These are phyloP conservation scores for Polydrusus cervinus DNA, from an alignment of 2,888 invertebrate species.

Conservation along the genomic window DNA sequence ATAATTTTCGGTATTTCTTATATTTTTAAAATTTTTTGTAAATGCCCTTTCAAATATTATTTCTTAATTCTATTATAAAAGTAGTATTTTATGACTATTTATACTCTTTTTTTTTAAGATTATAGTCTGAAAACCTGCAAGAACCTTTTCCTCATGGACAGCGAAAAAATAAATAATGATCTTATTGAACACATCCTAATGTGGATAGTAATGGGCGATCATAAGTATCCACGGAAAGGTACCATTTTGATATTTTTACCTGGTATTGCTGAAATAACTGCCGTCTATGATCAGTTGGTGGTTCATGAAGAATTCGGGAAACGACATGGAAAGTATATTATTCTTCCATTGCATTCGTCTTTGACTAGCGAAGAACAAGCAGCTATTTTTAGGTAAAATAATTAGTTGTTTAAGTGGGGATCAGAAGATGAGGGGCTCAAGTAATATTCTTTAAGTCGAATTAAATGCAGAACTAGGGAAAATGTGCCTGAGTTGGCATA, in stretches of 20 bases:
- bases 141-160: slow-evolving; percentile 84
- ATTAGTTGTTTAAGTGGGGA: no score
- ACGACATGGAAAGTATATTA: slow-evolving; percentile 77
- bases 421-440: no score
- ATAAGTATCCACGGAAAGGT: slow-evolving; percentile 80
- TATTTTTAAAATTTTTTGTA: no score
- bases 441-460: no score
- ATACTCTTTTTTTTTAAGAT: slow-evolving; percentile 63
- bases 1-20: no score
- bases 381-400: slow-evolving; percentile 76
- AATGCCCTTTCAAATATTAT: no score
- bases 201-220: slow-evolving; percentile 82
- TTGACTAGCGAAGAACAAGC: slow-evolving; percentile 89
- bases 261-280: slow-evolving; percentile 85
- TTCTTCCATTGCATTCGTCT: slow-evolving; percentile 91
- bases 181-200: slow-evolving; percentile 81
- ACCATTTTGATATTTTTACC: slow-evolving; percentile 88
- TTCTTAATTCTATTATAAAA: no score
- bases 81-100: no score
- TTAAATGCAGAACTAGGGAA: no score
- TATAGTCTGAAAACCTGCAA: slow-evolving; percentile 80
- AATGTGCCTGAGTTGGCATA: no score
- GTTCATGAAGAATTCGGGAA: slow-evolving; percentile 79
- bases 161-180: slow-evolving; percentile 85
- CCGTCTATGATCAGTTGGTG: slow-evolving; percentile 79